Conservation (phyloP, 2,888 invertebrate genomes). For the Heterodera filipjevi region DNA sequence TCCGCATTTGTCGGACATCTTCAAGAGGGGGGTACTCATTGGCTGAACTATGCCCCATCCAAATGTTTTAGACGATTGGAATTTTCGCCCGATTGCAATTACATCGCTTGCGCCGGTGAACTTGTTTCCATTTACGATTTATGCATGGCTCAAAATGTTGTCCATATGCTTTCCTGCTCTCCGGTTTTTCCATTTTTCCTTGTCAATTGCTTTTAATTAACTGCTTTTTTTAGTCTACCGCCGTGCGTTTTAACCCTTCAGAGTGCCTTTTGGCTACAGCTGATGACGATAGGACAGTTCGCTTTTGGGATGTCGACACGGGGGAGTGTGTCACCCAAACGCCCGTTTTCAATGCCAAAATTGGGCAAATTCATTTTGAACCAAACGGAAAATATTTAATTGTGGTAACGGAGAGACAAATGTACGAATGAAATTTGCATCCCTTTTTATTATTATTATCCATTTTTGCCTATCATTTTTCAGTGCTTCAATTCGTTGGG, state of each 20-base stretch:
- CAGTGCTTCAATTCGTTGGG: slow-evolving; percentile 28
- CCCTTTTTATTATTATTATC: too few relatives aligned
- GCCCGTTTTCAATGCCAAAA: slow-evolving; percentile 37
- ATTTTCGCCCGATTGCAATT: slow-evolving; percentile 40
- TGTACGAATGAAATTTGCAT: slow-evolving; percentile 13
- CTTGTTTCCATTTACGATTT: slow-evolving; percentile 32
- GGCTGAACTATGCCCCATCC: too few relatives aligned
- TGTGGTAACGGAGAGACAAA: slow-evolving; percentile 24
- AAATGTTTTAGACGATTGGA: slow-evolving; percentile 29
- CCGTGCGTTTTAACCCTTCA: slow-evolving; percentile 42
- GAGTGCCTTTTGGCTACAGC: slow-evolving; percentile 43
- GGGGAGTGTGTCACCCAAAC: slow-evolving; percentile 43
- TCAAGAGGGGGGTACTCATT: too few relatives aligned
- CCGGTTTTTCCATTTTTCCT: slow-evolving; percentile 16
- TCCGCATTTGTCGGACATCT: too few relatives aligned
- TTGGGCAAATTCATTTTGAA: slow-evolving; percentile 38
- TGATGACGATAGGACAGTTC: slow-evolving; percentile 41
- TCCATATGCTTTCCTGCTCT: slow-evolving; percentile 29
- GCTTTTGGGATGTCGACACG: slow-evolving; percentile 49
- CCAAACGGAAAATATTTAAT: slow-evolving; percentile 38
- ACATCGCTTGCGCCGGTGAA: slow-evolving; percentile 36
- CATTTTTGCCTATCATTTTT: too few relatives aligned
- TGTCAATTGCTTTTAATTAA: background rate
- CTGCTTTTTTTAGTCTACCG: slow-evolving; percentile 28
- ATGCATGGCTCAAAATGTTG: slow-evolving; percentile 32